A percentile compares a stretch with the other conserved stretches of the same genome.
Evolutionary conservation across 2,797 vertebrate species (phyloP).

Genomic region (Okamejei kenojei): DNA sequence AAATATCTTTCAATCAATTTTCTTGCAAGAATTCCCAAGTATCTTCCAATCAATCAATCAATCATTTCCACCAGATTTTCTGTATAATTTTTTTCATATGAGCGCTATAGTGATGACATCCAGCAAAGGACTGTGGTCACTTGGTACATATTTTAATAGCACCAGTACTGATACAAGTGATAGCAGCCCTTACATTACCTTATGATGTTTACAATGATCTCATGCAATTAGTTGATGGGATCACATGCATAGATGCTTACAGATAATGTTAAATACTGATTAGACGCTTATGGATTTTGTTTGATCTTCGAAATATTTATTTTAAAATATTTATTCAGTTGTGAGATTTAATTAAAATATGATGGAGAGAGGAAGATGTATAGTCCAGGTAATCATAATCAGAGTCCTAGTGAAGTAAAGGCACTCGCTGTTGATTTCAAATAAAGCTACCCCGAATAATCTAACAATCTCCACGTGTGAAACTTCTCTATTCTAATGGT

Average conservation of each 20-base stretch:
- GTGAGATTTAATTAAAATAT: not conserved
- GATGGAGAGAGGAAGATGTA: not conserved
- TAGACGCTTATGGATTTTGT: not conserved
- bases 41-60: too few species aligned
- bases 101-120: not conserved
- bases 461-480: too few species aligned
- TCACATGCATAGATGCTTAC: not conserved
- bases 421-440: too few species aligned
- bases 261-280: not conserved
- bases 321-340: not conserved
- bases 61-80: not conserved
- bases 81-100: not conserved
- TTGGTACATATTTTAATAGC: not conserved
- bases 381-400: not conserved
- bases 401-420: too few species aligned
- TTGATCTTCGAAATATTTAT: not conserved
- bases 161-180: not conserved
- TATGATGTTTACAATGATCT: not conserved
- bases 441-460: too few species aligned
- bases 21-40: not conserved
- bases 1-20: not conserved
- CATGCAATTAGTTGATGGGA: not conserved
- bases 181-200: not conserved
- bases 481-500: too few species aligned
- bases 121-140: not conserved